Base-by-base conservation (phyloP, 37 sponge, comb jelly and placozoan genomes). In the Axinella damicornis region DNA sequence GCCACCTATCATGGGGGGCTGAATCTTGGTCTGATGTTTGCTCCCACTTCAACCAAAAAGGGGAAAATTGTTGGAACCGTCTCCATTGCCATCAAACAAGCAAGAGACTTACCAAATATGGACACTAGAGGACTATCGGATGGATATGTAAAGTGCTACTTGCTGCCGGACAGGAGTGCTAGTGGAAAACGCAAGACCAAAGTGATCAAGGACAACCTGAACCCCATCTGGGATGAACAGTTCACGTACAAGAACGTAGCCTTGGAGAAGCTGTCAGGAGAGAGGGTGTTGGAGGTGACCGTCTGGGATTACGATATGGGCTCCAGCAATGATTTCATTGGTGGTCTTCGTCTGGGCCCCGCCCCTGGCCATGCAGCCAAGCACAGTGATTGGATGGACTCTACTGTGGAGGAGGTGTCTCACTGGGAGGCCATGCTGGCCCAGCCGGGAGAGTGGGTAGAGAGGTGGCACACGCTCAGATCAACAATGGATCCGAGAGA, bases 351-450 rank as follows among this genome's bases (percentile, higher is more conserved):
- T 13, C 64, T 91, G 30, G 92, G 92, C 17, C 71, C 85, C 25
- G 38, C 22, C n/a, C 74, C 58, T 0, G 16, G 21, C 25, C 69
- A 0, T 11, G 14, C 39, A 27, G 19, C 32, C 31, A 21, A 28
- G 41, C 39, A 2, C 38, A n/a, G 25, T 16, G 82, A 81, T 40
- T 91, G 82, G 77, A 85, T 85, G 86, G 91, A 91, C 37, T 87
- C 79, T 11, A 55, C 46, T 9, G 58, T 22, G 22, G 65, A 82
- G 32, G 92, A 91, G 78, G 31, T 33, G 2, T 19, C 57, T n/a
- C 92, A 91, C 77, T 91, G 92, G 92, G 59, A 91, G 37, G 79
- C 61, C 17, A 60, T 83, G 66, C 35, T 91, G 88, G 57, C 78
- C 19, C 46, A 52, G 1, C 83, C 83, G 9, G 92, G 87, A 55